phyloP scores from a whole-genome alignment of 1,140 invertebrate genomes.

The Sogatella furcifera region DNA sequence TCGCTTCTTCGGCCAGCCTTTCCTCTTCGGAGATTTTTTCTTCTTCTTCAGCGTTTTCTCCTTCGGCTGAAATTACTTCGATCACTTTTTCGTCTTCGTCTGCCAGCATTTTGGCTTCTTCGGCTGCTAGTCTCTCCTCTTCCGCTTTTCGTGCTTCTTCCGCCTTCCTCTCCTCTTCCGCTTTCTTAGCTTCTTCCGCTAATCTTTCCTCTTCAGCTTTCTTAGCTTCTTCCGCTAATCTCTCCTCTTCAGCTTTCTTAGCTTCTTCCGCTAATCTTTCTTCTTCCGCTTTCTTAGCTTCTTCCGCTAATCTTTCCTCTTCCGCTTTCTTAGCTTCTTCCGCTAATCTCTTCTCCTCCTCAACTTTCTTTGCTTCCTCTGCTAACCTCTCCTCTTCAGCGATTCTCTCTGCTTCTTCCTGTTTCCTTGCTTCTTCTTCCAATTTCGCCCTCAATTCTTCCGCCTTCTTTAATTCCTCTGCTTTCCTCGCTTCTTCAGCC shows the following conservation, averaged over 20 bases:
- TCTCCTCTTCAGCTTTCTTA: not conserved
- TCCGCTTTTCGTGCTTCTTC: not conserved
- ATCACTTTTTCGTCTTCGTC: not conserved
- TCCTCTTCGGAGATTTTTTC: not conserved
- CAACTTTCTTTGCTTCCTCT: conserved; percentile 10
- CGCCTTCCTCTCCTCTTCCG: not conserved
- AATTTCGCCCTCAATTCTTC: conserved; percentile 1
- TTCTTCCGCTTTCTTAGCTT: conserved; percentile 3
- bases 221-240: not conserved
- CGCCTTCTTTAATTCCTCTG: not conserved
- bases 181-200: not conserved
- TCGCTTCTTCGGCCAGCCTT: conserved; percentile 8
- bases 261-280: not conserved
- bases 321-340: conserved; percentile 1
- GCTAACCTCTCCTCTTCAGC: conserved; percentile 8
- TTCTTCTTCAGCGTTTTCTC: not conserved
- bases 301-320: not conserved
- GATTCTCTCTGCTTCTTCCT: conserved; percentile 6
- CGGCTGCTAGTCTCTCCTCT: conserved; percentile 1
- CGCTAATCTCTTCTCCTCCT: conserved; percentile 3
- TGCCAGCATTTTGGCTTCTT: not conserved
- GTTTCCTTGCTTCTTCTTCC: conserved; percentile 1
- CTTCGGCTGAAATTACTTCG: not conserved
- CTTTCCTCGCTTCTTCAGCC: conserved; percentile 2
- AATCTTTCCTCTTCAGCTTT: not conserved